Conservation (phyloP, 2,797 vertebrate species). For the Lates japonicus region DNA sequence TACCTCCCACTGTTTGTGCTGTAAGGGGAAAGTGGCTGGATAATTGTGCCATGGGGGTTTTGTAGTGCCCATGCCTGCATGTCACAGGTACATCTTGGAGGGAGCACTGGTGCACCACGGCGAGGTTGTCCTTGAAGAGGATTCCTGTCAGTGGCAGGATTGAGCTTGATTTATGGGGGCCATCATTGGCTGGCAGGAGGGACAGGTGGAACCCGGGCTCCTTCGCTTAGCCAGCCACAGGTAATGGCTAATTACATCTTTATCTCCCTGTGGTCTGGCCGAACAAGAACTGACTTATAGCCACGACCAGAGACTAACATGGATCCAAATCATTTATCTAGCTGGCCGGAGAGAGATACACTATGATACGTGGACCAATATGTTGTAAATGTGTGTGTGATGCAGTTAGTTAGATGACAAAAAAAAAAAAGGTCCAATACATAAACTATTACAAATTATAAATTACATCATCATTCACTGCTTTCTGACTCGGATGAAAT, state of each 20-base stretch:
- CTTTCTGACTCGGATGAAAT: conserved; percentile 68
- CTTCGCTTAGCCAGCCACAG: conserved; percentile 82
- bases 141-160: conserved; percentile 84
- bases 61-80: conserved; percentile 63
- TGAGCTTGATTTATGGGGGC: conserved; percentile 87
- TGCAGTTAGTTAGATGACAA: conserved; percentile 75
- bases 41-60: conserved; percentile 77
- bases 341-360: conserved; percentile 63
- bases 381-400: conserved; percentile 65
- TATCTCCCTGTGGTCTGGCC: conserved; percentile 78
- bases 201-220: conserved; percentile 74
- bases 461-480: conserved; percentile 76
- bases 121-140: conserved; percentile 84
- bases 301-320: conserved; percentile 63
- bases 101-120: conserved; percentile 63
- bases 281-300: conserved; percentile 68
- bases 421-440: conserved; percentile 57
- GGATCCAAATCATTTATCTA: conserved; percentile 70
- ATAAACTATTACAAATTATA: conserved; percentile 81
- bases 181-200: conserved; percentile 79
- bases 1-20: conserved; percentile 75
- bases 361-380: conserved; percentile 67
- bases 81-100: conserved; percentile 67
- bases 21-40: conserved; percentile 68
- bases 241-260: conserved; percentile 86